Percentiles rank a stretch among this genome's conserved stretches.
Evolutionary conservation across 2,797 vertebrate genomes (phyloP).

Genomic region (Microcaecilia unicolor): DNA sequence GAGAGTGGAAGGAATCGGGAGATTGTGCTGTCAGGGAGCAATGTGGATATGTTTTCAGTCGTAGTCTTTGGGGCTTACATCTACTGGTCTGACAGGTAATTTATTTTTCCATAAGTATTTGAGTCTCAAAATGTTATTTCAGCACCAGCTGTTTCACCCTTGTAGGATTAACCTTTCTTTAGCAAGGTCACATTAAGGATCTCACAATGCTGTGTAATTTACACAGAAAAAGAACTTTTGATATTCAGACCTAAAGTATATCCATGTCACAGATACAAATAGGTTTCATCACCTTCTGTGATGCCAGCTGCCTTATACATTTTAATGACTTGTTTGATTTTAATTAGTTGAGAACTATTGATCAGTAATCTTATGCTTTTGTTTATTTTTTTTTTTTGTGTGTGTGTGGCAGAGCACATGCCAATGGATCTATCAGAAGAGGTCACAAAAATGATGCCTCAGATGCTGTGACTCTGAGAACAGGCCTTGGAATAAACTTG

Average conservation of each 20-base stretch:
- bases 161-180: slow-evolving; percentile 58
- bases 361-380: slow-evolving; percentile 41
- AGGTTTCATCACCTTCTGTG: slow-evolving; percentile 24
- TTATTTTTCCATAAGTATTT: slow-evolving; percentile 81
- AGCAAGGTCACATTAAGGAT: slow-evolving; percentile 49
- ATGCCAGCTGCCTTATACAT: slow-evolving; percentile 34
- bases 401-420: slow-evolving; percentile 88
- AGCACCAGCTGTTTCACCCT: slow-evolving; percentile 57
- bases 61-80: slow-evolving; percentile 96
- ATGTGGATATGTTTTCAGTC: slow-evolving; percentile 95
- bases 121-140: slow-evolving; percentile 53
- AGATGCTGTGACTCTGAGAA: slow-evolving; percentile 83
- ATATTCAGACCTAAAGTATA: slow-evolving; percentile 34
- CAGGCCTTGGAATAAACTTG: slow-evolving; percentile 90
- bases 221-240: slow-evolving; percentile 22
- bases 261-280: slow-evolving; percentile 32
- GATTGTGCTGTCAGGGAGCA: slow-evolving; percentile 91
- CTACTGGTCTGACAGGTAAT: slow-evolving; percentile 99
- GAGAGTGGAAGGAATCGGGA: slow-evolving; percentile 89
- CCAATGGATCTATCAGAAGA: slow-evolving; percentile 91
- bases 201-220: slow-evolving; percentile 27
- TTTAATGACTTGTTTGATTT: slow-evolving; percentile 42
- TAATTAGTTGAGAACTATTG: slow-evolving; percentile 51
- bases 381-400: too few relatives aligned
- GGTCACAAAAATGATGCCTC: slow-evolving; percentile 83